Evolutionary conservation across 2,797 vertebrate species (phyloP).

Genomic region (Propithecus perrieri): DNA sequence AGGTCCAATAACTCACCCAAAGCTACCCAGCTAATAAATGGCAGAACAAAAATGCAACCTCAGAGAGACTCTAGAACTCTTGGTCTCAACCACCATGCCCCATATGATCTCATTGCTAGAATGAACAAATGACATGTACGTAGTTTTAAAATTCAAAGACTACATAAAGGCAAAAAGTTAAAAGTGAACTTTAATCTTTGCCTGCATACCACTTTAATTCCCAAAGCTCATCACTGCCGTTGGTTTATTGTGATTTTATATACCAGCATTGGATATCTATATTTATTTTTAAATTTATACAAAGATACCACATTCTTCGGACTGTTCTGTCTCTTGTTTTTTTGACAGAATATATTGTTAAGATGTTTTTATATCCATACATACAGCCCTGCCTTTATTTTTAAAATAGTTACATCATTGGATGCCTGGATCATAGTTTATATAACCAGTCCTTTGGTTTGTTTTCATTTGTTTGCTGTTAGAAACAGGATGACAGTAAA

Average conservation of each 20-base stretch:
- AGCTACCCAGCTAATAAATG: neutral
- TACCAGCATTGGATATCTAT: neutral
- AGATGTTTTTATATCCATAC: neutral
- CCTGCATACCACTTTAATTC: neutral
- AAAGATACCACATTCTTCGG: neutral
- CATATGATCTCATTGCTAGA: neutral
- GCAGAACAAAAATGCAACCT: neutral
- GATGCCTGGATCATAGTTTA: neutral
- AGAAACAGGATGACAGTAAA: neutral
- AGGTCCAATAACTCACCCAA: neutral
- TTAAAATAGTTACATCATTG: neutral
- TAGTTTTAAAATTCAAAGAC: neutral
- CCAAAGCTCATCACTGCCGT: neutral
- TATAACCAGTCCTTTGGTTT: neutral
- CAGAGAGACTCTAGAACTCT: neutral
- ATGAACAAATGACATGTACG: neutral
- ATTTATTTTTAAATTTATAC: slow-evolving; percentile 5
- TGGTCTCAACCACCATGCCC: neutral
- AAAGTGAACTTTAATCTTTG: neutral
- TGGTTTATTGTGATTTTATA: neutral
- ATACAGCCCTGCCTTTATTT: neutral
- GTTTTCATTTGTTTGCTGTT: slow-evolving; percentile 15
- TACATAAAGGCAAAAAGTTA: neutral
- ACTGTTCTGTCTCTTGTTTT: neutral
- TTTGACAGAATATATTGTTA: neutral